These are phyloP conservation scores for Helicorthomorpha holstii DNA, from an alignment of 1,140 invertebrate genomes.

Conservation along the genomic window DNA sequence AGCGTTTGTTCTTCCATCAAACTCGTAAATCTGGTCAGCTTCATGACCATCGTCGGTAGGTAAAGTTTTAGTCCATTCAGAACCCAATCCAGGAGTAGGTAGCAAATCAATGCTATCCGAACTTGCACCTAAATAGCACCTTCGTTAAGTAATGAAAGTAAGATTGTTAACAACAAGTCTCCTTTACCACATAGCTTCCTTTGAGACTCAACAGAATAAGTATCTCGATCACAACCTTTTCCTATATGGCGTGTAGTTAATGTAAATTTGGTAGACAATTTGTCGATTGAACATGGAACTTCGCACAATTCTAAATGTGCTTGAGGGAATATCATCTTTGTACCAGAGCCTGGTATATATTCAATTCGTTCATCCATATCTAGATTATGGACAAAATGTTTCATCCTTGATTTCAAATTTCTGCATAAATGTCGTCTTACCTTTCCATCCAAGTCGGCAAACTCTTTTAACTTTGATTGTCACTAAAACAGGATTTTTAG, in stretches of 20 bases:
- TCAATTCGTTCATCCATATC: conserved; percentile 77
- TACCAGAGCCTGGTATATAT: conserved; percentile 67
- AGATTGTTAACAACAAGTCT: conserved; percentile 7
- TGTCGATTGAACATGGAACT: conserved; percentile 46
- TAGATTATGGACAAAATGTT: conserved; percentile 13
- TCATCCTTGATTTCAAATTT: neutral
- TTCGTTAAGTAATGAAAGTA: conserved; percentile 1
- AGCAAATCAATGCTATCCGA: conserved; percentile 57
- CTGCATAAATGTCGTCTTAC: conserved; percentile 23
- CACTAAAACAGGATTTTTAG: conserved; percentile 75
- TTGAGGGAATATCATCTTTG: conserved; percentile 60
- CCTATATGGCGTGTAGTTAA: conserved; percentile 69
- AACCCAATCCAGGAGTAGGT: conserved; percentile 56
- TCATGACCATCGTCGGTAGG: conserved; percentile 77
- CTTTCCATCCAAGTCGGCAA: conserved; percentile 57
- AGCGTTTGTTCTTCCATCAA: conserved; percentile 70
- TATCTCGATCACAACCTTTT: conserved; percentile 76
- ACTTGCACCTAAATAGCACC: conserved; percentile 37
- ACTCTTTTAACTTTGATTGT: conserved; percentile 74
- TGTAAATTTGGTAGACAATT: conserved; percentile 43
- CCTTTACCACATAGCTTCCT: conserved; percentile 65
- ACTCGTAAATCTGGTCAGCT: conserved; percentile 83
- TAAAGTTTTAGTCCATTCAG: conserved; percentile 69
- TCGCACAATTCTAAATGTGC: conserved; percentile 77
- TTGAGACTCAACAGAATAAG: conserved; percentile 71